phyloP scores from a whole-genome alignment of 2,113 vertebrate species.

The Theristicus caerulescens region DNA sequence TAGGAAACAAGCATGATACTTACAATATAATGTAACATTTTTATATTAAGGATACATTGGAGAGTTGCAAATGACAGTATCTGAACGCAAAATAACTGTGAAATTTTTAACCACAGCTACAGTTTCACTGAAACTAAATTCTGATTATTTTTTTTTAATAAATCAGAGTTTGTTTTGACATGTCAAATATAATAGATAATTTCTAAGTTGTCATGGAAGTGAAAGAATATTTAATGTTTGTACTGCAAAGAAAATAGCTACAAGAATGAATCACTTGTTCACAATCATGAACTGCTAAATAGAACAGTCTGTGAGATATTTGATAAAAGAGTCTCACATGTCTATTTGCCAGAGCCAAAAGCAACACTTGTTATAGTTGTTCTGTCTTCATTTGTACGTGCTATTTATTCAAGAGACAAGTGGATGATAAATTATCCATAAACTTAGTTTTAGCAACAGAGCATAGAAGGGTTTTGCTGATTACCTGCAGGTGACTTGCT shows the following conservation, averaged over 20 bases:
- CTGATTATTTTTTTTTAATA: neutral
- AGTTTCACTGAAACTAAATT: neutral
- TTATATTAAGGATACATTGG: neutral
- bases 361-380: constrained; percentile 25
- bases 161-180: constrained; percentile 20
- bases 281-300: constrained; percentile 40
- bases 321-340: constrained; percentile 43
- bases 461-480: neutral
- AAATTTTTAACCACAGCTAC: neutral
- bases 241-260: constrained; percentile 49
- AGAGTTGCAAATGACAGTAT: neutral
- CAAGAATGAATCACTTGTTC: constrained; percentile 42
- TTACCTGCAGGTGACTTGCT: neutral
- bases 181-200: constrained; percentile 21
- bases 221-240: constrained; percentile 38
- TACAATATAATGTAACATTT: neutral
- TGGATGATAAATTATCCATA: constrained; percentile 39
- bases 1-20: neutral
- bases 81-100: neutral
- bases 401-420: constrained; percentile 61
- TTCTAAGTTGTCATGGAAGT: constrained; percentile 15
- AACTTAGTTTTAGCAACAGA: neutral
- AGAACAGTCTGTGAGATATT: constrained; percentile 44
- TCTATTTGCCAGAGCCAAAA: constrained; percentile 49
- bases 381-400: constrained; percentile 32